Evolutionary conservation across 1,140 invertebrate species (phyloP).

Genomic region (Bradynema listronoti): DNA sequence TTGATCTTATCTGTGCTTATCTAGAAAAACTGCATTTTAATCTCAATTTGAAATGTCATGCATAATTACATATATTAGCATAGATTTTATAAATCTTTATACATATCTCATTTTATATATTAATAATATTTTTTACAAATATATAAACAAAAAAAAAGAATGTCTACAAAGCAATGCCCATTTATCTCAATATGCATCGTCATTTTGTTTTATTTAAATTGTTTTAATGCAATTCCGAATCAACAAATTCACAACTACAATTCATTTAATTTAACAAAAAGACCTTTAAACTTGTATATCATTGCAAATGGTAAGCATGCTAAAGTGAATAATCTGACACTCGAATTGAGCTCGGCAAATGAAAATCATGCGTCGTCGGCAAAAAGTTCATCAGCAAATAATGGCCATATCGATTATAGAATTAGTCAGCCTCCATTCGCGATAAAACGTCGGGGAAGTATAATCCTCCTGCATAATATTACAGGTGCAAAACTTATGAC

Average conservation of each 20-base stretch:
- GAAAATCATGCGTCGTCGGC: constrained; percentile 1
- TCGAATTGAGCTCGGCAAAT: background rate
- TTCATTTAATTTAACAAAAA: constrained; percentile 20
- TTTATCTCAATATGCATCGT: too few relatives aligned
- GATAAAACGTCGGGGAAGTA: constrained; percentile 22
- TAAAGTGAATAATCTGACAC: constrained; percentile 20
- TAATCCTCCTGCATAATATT: constrained; percentile 11
- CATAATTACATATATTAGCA: too few relatives aligned
- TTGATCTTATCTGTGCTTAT: too few relatives aligned
- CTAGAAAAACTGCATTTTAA: too few relatives aligned
- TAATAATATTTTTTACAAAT: too few relatives aligned
- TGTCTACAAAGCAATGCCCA: too few relatives aligned
- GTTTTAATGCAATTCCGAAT: background rate
- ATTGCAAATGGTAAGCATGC: constrained; percentile 41
- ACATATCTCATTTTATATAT: too few relatives aligned
- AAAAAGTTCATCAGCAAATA: background rate
- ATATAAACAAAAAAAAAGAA: too few relatives aligned
- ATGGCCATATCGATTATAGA: background rate
- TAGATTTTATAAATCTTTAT: too few relatives aligned
- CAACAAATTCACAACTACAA: background rate
- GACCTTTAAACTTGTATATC: constrained; percentile 32
- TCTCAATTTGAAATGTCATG: too few relatives aligned
- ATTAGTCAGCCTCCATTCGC: constrained; percentile 17
- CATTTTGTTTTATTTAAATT: too few relatives aligned
- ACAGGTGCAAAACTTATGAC: too few relatives aligned